phyloP scores from a whole-genome alignment of 1,140 invertebrate genomes.

The Drosophila carrolli region DNA sequence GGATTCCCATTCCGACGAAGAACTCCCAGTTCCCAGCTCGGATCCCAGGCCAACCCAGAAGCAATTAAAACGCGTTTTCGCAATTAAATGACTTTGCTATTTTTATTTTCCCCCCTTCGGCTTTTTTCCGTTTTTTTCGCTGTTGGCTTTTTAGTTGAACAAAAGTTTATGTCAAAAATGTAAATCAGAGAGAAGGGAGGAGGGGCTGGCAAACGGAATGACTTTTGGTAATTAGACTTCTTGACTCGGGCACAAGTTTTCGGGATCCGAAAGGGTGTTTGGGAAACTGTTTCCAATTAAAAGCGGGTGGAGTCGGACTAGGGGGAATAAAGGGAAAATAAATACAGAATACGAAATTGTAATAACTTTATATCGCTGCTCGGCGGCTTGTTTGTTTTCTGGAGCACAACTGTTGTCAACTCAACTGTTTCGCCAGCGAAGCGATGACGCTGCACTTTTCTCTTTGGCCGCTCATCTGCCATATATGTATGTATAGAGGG shows the following conservation, averaged over 20 bases:
- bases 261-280: slow-evolving; percentile 29
- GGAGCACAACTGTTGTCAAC: slow-evolving; percentile 67
- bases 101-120: slow-evolving; percentile 46
- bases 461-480: slow-evolving; percentile 13
- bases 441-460: slow-evolving; percentile 48
- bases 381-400: slow-evolving; percentile 48
- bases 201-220: slow-evolving; percentile 34
- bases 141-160: slow-evolving; percentile 68
- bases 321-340: slow-evolving; percentile 48
- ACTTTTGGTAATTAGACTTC: slow-evolving; percentile 82
- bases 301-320: slow-evolving; percentile 25
- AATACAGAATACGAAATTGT: slow-evolving; percentile 65
- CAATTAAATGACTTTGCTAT: slow-evolving; percentile 83
- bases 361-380: slow-evolving; percentile 68
- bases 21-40: slow-evolving; percentile 29
- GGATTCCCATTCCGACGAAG: slow-evolving; percentile 33
- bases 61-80: slow-evolving; percentile 83
- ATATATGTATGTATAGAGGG: not conserved
- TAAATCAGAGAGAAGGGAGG: slow-evolving; percentile 46
- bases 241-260: slow-evolving; percentile 54
- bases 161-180: slow-evolving; percentile 81
- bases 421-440: slow-evolving; percentile 51
- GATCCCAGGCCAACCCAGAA: slow-evolving; percentile 55
- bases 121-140: slow-evolving; percentile 19
- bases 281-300: slow-evolving; percentile 81